A percentile compares a stretch with the other conserved stretches of the same genome.
phyloP scores from a whole-genome alignment of 2,797 vertebrate species.

The Myotis findleyi region DNA sequence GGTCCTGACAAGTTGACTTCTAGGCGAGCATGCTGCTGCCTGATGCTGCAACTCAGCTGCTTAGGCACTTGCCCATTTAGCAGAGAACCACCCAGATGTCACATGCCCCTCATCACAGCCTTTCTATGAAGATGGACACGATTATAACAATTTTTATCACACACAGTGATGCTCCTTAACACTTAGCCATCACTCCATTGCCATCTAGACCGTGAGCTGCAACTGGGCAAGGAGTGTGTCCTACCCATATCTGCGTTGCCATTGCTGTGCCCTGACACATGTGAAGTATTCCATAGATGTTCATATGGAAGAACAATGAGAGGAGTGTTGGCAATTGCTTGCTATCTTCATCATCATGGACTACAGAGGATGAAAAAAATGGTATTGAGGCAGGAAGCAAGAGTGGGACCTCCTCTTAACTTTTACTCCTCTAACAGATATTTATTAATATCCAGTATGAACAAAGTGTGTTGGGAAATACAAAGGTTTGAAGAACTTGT shows the following conservation, averaged over 20 bases:
- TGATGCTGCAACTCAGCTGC: not conserved
- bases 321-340: not conserved
- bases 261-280: not conserved
- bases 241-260: rapidly evolving
- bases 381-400: not conserved
- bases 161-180: not conserved
- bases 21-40: rapidly evolving
- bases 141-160: not conserved
- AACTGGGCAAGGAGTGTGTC: not conserved
- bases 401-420: not conserved
- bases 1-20: not conserved
- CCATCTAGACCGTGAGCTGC: not conserved
- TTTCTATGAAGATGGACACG: not conserved
- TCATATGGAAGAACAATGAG: not conserved
- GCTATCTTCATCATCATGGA: not conserved
- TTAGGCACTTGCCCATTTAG: not conserved
- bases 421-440: not conserved
- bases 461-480: not conserved
- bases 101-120: not conserved
- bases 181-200: not conserved
- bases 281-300: not conserved
- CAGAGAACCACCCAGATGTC: not conserved
- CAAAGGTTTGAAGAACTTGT: not conserved
- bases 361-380: not conserved
- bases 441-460: not conserved